phyloP scores from a whole-genome alignment of 2,888 invertebrate genomes.

The Scaptomyza tumidula region DNA sequence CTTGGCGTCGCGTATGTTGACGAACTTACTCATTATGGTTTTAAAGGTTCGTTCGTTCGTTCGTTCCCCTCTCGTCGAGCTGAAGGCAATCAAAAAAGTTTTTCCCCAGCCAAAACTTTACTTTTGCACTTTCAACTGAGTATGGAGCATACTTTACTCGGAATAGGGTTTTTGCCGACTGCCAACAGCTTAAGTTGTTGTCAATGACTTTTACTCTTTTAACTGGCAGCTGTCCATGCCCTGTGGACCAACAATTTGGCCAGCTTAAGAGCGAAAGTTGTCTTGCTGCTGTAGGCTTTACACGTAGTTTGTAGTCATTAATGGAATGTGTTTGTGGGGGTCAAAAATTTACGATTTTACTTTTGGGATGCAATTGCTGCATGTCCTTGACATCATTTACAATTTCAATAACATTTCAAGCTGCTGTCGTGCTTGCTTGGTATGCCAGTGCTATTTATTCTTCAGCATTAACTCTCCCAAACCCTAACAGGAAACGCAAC shows the following conservation, averaged over 20 bases:
- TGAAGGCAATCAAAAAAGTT: conserved; percentile 55
- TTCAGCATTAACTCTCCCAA: conserved; percentile 43
- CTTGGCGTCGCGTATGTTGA: conserved; percentile 30
- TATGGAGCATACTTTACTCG: conserved; percentile 22
- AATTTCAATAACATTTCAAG: conserved; percentile 72
- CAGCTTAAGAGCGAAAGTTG: background rate
- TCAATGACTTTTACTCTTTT: conserved; percentile 76
- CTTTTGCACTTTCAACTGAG: conserved; percentile 29
- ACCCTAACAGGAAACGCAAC: conserved; percentile 27
- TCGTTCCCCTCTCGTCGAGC: conserved; percentile 13
- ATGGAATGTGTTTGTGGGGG: conserved; percentile 25
- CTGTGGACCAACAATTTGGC: conserved; percentile 26
- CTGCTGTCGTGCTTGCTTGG: conserved; percentile 8
- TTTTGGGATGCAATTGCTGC: conserved; percentile 49
- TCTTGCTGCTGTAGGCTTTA: background rate
- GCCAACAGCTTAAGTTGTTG: conserved; percentile 44
- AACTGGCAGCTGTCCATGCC: conserved; percentile 72
- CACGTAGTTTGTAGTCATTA: conserved; percentile 46
- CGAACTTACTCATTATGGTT: conserved; percentile 64
- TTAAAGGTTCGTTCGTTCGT: conserved; percentile 41
- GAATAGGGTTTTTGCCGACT: background rate
- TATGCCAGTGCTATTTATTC: conserved; percentile 61
- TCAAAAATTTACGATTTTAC: background rate
- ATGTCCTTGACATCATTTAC: conserved; percentile 79
- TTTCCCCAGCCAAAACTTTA: conserved; percentile 38